phyloP scores from a whole-genome alignment of 2,888 invertebrate genomes.

The Thelaira solivaga region DNA sequence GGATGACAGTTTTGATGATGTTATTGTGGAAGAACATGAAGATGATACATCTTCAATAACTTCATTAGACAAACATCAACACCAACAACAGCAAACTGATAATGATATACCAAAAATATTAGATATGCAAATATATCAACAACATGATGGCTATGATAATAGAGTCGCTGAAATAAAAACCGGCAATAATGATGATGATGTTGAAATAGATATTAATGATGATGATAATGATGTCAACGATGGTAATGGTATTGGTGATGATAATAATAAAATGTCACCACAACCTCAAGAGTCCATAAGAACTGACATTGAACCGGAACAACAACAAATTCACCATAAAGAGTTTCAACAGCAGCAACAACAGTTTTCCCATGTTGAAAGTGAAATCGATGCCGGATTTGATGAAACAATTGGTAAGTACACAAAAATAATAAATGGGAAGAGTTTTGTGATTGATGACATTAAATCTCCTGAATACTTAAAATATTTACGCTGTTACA shows the following conservation, averaged over 20 bases:
- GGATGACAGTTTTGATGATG: constrained; percentile 68
- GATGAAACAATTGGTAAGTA: constrained; percentile 64
- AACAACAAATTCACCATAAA: background rate
- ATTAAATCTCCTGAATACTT: too few species aligned
- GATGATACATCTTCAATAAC: constrained; percentile 44
- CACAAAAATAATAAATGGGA: background rate
- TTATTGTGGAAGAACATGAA: constrained; percentile 67
- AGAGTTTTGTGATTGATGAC: too few species aligned
- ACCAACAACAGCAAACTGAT: constrained; percentile 21
- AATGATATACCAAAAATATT: constrained; percentile 57
- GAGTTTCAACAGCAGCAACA: constrained; percentile 5
- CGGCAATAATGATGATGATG: constrained; percentile 22
- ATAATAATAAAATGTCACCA: background rate
- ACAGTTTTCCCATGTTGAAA: constrained; percentile 31
- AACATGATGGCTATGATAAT: constrained; percentile 46
- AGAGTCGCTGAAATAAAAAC: constrained; percentile 44
- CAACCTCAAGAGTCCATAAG: constrained; percentile 4
- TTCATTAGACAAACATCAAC: constrained; percentile 27
- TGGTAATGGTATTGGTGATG: constrained; percentile 10
- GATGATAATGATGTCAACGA: too few species aligned
- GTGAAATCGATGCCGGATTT: constrained; percentile 63
- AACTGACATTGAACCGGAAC: background rate
- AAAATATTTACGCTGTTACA: too few species aligned
- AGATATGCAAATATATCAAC: constrained; percentile 59
- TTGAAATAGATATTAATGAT: constrained; percentile 29